Base-by-base conservation (phyloP, 2,888 invertebrate species). In the Pyrochroa serraticornis region DNA sequence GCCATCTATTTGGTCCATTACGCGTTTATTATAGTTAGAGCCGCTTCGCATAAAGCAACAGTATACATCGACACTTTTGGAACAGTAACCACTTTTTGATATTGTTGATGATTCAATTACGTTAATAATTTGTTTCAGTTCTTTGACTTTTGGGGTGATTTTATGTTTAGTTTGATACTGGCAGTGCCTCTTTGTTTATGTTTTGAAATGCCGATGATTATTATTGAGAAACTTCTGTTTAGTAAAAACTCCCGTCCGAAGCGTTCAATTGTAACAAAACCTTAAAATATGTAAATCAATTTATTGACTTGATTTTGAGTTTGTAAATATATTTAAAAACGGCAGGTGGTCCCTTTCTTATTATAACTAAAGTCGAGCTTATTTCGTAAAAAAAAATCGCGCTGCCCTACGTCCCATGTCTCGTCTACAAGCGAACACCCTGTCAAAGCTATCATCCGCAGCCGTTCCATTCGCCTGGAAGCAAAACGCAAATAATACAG, bases 1-100 rank as follows among this genome's bases (percentile, higher is more conserved):
- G 81, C 81, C 1, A 79, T 83, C 71, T 84, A 82, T 62, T 68
- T 84, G 8, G 67, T 81, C 0, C 84, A 84, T 67, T 67, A 79
- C 9, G 76, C 79, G 0, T 70, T 82, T 2, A 58, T 58, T 8
- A 7, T 47, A 6, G 3, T 37, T 1, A 41, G 58, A 10, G 30
- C 37, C n/a, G 22, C 36, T 7, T 45, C 56, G 7, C 34, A 39
- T 6, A 49, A 35, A 22, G 10, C 35, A 9, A 8, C 12, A 33
- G 13, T 44, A 0, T 44, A 44, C 14, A 33, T 44, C 0, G 32
- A 32, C 1, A 44, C 32, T 12, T 33, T 8, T 7, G 34, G 12
- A n/a, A 5, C 34, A 7, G 44, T 44, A 44, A 44, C 33, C n/a
- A 1, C 6, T 12, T 37, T 1, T 6, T 7, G 8, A 6, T 2